A percentile compares a stretch with the other conserved stretches of the same genome.
phyloP scores from a whole-genome alignment of 2,113 vertebrate species.

The Octodon degus region DNA sequence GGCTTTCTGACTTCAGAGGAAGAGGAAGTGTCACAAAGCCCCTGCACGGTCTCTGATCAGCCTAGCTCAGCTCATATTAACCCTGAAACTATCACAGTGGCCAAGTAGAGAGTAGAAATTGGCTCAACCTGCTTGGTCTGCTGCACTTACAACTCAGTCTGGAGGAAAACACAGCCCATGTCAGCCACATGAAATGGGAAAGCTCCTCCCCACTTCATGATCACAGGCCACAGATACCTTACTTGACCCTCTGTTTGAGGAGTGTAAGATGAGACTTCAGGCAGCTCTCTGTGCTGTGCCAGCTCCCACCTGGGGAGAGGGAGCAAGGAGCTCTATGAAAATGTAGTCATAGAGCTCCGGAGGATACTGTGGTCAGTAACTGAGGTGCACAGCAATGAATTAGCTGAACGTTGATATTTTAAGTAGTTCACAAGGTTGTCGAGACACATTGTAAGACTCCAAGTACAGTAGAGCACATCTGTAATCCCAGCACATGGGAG shows the following conservation, averaged over 20 bases:
- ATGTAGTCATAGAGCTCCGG: background rate
- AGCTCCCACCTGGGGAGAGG: background rate
- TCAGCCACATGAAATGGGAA: background rate
- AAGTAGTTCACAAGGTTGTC: background rate
- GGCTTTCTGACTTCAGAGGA: background rate
- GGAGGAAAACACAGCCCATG: background rate
- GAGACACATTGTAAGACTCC: background rate
- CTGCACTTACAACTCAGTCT: background rate
- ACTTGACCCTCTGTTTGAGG: background rate
- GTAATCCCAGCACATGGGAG: background rate
- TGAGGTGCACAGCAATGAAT: background rate
- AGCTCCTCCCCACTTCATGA: background rate
- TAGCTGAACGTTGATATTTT: background rate
- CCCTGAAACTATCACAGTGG: background rate
- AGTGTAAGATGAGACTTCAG: background rate
- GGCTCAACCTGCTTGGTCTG: background rate
- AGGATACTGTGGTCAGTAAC: too few relatives aligned
- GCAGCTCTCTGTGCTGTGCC: background rate
- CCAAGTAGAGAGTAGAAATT: background rate
- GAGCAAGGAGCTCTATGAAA: background rate
- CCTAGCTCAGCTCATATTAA: background rate
- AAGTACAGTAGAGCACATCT: background rate
- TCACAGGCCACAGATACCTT: too few relatives aligned
- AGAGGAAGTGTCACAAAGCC: background rate
- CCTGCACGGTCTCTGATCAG: background rate